Percentiles rank a stretch among this genome's conserved stretches.
phyloP scores from a whole-genome alignment of 64 coral and sea anemone genomes.

The Cladopsammia gracilis region DNA sequence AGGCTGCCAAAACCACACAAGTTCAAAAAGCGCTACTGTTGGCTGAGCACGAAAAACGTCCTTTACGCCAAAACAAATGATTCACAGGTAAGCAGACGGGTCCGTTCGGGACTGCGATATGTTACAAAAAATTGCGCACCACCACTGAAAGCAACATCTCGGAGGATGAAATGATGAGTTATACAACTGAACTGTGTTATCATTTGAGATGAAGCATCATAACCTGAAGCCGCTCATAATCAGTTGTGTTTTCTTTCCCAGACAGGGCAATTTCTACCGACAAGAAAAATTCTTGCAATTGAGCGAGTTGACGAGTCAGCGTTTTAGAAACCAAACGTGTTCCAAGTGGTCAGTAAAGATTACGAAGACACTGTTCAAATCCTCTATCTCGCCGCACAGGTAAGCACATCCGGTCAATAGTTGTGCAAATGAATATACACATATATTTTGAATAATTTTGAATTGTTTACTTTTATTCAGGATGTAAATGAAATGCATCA shows the following conservation, averaged over 20 bases:
- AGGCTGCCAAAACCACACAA: slow-evolving; percentile 70
- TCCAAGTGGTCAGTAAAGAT: slow-evolving; percentile 91
- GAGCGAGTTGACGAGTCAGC: slow-evolving; percentile 68
- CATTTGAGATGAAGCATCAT: no score
- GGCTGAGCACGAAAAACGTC: slow-evolving; percentile 90
- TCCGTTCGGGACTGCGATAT: no score
- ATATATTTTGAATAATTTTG: no score
- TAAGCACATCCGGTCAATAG: not conserved
- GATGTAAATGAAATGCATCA: slow-evolving; percentile 99
- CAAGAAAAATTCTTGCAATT: no score
- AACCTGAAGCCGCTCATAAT: no score
- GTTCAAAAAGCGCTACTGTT: slow-evolving; percentile 95
- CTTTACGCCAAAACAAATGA: slow-evolving; percentile 82
- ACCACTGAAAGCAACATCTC: no score
- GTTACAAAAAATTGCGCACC: no score
- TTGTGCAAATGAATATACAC: not conserved
- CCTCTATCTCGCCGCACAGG: slow-evolving; percentile 92
- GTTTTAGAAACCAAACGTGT: slow-evolving; percentile 94
- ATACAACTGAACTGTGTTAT: not conserved
- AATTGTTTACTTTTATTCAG: slow-evolving; percentile 34
- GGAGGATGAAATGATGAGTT: not conserved
- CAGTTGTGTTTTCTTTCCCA: no score
- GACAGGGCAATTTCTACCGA: no score
- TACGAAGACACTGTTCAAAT: slow-evolving; percentile 63
- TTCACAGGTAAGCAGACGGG: slow-evolving; percentile 64